phyloP scores from a whole-genome alignment of 1,140 invertebrate genomes.

The Centruroides vittatus region DNA sequence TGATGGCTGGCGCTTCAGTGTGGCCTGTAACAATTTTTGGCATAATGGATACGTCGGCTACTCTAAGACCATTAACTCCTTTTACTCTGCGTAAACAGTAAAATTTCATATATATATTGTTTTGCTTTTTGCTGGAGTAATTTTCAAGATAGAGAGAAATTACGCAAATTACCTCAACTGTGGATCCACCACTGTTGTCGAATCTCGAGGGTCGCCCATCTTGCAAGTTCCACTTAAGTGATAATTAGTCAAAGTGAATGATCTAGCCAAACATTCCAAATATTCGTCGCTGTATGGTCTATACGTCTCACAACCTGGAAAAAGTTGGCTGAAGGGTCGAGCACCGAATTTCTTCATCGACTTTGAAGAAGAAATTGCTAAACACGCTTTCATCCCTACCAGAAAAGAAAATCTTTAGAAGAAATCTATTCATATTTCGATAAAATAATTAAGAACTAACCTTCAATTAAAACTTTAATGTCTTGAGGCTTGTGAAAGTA shows the following conservation, averaged over 20 bases:
- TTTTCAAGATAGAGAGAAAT: too few species aligned
- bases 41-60: too few species aligned
- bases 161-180: constrained; percentile 31
- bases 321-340: constrained; percentile 47
- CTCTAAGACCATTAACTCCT: too few species aligned
- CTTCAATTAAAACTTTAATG: constrained; percentile 53
- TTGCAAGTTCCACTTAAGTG: constrained; percentile 40
- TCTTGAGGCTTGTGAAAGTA: constrained; percentile 56
- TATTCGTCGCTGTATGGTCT: constrained; percentile 62
- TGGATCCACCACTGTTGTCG: constrained; percentile 63
- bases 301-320: constrained; percentile 58
- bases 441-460: background rate
- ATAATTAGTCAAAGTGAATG: constrained; percentile 72
- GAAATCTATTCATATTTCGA: too few species aligned
- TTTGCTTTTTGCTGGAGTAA: too few species aligned
- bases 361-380: background rate
- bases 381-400: constrained; percentile 6
- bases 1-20: too few species aligned
- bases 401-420: too few species aligned
- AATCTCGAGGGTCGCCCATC: constrained; percentile 63
- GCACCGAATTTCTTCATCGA: constrained; percentile 44
- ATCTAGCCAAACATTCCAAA: constrained; percentile 67
- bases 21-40: too few species aligned
- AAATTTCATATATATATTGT: too few species aligned
- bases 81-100: too few species aligned